Percentiles rank a stretch among this genome's conserved stretches.
Conservation (phyloP, 1,140 invertebrate genomes). For the Phocides pigmalion region DNA sequence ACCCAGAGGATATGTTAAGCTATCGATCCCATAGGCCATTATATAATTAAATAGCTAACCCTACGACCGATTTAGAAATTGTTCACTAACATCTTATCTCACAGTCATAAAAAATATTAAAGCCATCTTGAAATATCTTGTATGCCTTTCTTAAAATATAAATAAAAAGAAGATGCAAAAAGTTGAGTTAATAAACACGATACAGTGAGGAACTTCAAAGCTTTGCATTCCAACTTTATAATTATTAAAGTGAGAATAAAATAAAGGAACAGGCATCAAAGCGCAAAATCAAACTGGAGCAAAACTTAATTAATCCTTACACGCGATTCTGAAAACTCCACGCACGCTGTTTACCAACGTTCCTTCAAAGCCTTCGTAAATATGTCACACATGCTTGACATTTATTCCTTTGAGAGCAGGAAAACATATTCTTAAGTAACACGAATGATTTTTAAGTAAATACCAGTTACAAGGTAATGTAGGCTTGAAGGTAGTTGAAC, state of each 20-base stretch:
- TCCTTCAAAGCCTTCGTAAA: slow-evolving; percentile 6
- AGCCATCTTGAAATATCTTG: too few species aligned
- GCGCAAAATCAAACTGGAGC: slow-evolving; percentile 17
- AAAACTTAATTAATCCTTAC: slow-evolving; percentile 17
- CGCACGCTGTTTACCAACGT: neutral
- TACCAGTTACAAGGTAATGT: neutral
- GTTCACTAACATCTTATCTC: too few species aligned
- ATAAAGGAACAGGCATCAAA: slow-evolving; percentile 1
- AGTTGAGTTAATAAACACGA: neutral
- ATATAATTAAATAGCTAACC: too few species aligned
- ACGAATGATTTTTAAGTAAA: neutral
- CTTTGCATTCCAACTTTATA: neutral
- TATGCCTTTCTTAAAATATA: too few species aligned
- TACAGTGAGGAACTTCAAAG: neutral
- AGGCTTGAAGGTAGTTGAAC: neutral
- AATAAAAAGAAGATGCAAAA: neutral
- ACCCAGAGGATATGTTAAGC: too few species aligned
- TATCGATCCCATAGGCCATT: too few species aligned
- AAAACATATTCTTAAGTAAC: neutral
- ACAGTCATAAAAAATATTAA: too few species aligned
- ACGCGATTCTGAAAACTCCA: slow-evolving; percentile 4
- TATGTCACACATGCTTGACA: slow-evolving; percentile 12
- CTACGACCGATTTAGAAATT: too few species aligned
- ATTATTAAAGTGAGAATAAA: neutral
- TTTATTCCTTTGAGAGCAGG: slow-evolving; percentile 3